Evolutionary conservation across 2,797 vertebrate genomes (phyloP), one percentile per base, ranked within the genome.

Genomic region (Gymnocypris eckloni): DNA sequence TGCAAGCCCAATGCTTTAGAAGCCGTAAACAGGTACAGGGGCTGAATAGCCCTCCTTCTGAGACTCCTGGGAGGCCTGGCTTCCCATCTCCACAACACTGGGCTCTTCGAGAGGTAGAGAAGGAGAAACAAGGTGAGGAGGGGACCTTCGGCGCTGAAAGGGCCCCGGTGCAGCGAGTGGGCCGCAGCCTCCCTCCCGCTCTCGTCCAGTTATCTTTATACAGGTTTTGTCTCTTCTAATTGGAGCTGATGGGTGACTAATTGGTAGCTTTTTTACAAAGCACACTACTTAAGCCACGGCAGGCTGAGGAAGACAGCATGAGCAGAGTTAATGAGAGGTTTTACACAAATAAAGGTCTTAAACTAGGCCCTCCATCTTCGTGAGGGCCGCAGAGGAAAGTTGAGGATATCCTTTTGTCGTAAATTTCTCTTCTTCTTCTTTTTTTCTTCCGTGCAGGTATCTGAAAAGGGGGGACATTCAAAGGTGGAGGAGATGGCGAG

Each of bases 231-330:
- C 97, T 98, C 95, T 95, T 92, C 97, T 99, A 99, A 99, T 99
- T 98, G 98, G 96, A 98, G 96, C 96, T 99, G 98, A 99, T 98
- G 97, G 98, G 97, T 95, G 96, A 97, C 97, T 99, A 99, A 99
- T 98, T 99, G 97, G 97, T 97, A 95, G 96, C 95, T 96, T 97
- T 91, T 95, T 96, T 95, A 95, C 95, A 93, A 96, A 95, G 93
- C 93, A 94, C 92, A 92, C 94, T 95, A 94, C 97, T 98, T 97
- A 96, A 97, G 96, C 94, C 90, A 93, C 93, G 93, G 95, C 94
- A 95, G 97, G 94, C 95, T 89, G 90, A 94, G 95, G 92, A 93
- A 96, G 96, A 95, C 97, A 93, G 95, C 94, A 94, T 96, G 97
- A 97, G 97, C 94, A 89, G 96, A 98, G 98, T 98, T 99, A 99